phyloP scores from a whole-genome alignment of 2,888 invertebrate genomes.

The Macropis europaea region DNA sequence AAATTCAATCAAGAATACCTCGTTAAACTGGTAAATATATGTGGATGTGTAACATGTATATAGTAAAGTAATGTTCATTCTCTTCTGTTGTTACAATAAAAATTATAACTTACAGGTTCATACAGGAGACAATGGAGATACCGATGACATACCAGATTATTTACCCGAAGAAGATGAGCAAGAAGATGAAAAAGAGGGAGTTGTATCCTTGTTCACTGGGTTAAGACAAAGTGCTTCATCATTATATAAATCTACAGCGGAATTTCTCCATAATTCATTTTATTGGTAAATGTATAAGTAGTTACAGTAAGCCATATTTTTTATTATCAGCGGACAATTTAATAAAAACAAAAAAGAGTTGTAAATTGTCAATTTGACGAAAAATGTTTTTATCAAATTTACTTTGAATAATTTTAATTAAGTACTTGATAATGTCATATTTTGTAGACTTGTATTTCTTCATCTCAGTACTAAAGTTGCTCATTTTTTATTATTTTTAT shows the following conservation, averaged over 20 bases:
- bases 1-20: slow-evolving; percentile 79
- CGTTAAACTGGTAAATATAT: slow-evolving; percentile 72
- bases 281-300: slow-evolving; percentile 73
- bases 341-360: slow-evolving; percentile 10
- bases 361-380: neutral
- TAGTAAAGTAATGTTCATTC: neutral
- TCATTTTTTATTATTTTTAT: slow-evolving; percentile 18
- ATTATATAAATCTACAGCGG: slow-evolving; percentile 76
- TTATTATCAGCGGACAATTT: slow-evolving; percentile 12
- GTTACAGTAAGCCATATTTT: slow-evolving; percentile 22
- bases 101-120: slow-evolving; percentile 60
- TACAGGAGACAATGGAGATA: slow-evolving; percentile 66
- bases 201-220: slow-evolving; percentile 78
- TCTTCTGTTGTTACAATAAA: slow-evolving; percentile 11
- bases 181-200: slow-evolving; percentile 75
- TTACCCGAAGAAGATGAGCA: slow-evolving; percentile 76
- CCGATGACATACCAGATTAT: slow-evolving; percentile 77
- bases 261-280: slow-evolving; percentile 77
- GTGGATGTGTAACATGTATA: neutral
- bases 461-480: slow-evolving; percentile 6
- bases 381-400: slow-evolving; percentile 1
- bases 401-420: slow-evolving; percentile 3
- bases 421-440: neutral
- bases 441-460: slow-evolving; percentile 18
- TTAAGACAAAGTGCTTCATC: slow-evolving; percentile 77